Evolutionary conservation across 2,797 vertebrate genomes (phyloP), one percentile per base, ranked within the genome.

Genomic region (Acestrorhynchus altus): DNA sequence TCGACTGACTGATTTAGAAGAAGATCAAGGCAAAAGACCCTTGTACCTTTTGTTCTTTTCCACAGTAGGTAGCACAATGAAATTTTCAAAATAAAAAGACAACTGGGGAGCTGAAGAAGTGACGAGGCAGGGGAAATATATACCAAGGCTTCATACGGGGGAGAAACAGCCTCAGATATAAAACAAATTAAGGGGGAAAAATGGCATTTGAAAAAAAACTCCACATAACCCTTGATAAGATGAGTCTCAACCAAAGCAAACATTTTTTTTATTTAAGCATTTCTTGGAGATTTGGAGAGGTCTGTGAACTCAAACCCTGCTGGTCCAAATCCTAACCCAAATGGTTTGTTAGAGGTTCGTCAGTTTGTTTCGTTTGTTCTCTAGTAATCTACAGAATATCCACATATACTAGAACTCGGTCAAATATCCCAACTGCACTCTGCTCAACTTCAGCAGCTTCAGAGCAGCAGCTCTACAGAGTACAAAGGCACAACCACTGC

Each of bases 401-500:
- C 31, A 35, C 31, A 35, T 2, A 35, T 35, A 2, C 2, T 6
- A 35, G 31, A 35, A 35, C 31, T 35, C 31, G 6, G 31, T 35
- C n/a, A n/a, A n/a, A n/a, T 35, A 2, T 35, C 6, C 6, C 6
- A 35, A 35, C 44, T 51, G 35, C 35, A 44, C 67, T 61, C 54
- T 26, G 20, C 54, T 59, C 13, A 0, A 49, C 67, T 70, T 31
- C 10, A 35, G 1, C 10, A 49, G 60, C 22, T 49, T 40, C 16
- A 42, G 20, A 70, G 67, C 57, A 52, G 44, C 57, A 56, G 56
- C n/a, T 40, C 20, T 4, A 16, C 11, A 24, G 18, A 8, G 16
- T 49, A 64, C 47, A 77, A 77, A 77, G 68, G 35, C 61, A 42
- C 18, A 35, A 24, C 63, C 65, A 26, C 71, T 65, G 67, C 49